phyloP scores from a whole-genome alignment of 1,140 invertebrate species.

The Zaprionus nigranus region DNA sequence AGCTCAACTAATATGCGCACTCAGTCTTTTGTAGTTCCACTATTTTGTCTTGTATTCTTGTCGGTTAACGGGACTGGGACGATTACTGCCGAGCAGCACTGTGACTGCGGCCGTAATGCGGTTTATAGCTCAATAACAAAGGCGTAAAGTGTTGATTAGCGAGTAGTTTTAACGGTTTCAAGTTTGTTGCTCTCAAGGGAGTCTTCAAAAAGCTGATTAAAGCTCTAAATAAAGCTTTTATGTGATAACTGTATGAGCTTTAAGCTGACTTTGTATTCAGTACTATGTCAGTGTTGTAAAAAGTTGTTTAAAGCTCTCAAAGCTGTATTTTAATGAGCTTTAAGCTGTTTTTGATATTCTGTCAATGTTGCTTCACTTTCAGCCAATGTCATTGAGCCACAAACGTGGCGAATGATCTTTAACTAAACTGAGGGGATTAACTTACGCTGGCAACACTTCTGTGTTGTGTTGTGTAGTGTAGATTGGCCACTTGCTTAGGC shows the following conservation, averaged over 20 bases:
- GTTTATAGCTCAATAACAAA: slow-evolving; percentile 20
- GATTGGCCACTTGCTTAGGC: slow-evolving; percentile 86
- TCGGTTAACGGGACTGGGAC: slow-evolving; percentile 39
- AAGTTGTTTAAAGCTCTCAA: neutral
- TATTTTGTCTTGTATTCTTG: slow-evolving; percentile 76
- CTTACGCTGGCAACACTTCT: slow-evolving; percentile 80
- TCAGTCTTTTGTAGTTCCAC: slow-evolving; percentile 83
- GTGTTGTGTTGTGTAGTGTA: slow-evolving; percentile 31
- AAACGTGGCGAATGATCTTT: slow-evolving; percentile 22
- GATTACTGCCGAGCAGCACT: slow-evolving; percentile 29
- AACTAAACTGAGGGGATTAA: slow-evolving; percentile 50
- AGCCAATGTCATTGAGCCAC: slow-evolving; percentile 4
- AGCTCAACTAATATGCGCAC: slow-evolving; percentile 83
- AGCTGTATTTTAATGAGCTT: neutral
- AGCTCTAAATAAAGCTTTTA: neutral
- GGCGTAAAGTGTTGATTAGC: neutral
- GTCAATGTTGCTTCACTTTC: neutral
- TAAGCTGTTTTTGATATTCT: neutral
- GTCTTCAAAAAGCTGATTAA: neutral
- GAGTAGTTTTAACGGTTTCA: neutral
- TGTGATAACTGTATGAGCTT: neutral
- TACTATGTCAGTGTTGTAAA: neutral
- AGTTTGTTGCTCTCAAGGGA: neutral
- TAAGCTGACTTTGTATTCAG: neutral
- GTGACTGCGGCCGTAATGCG: slow-evolving; percentile 8